These are phyloP conservation scores for Cercocebus atys DNA, from an alignment of 2,113 vertebrate species.

Conservation along the genomic window DNA sequence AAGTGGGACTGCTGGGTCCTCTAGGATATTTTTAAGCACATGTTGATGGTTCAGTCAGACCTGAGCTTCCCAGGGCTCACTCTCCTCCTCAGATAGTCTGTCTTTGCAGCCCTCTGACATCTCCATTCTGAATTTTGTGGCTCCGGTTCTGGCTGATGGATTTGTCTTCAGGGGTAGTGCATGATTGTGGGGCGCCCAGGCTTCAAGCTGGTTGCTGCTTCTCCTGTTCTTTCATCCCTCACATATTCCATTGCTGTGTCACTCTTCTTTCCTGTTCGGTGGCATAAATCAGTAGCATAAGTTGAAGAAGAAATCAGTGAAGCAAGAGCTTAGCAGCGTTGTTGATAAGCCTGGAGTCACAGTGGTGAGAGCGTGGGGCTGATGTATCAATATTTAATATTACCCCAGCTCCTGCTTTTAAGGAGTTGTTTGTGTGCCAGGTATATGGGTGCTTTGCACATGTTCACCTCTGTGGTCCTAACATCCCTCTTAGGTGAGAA, in stretches of 20 bases:
- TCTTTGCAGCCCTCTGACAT: accelerated
- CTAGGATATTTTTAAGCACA: neutral
- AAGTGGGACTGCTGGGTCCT: neutral
- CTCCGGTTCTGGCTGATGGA: neutral
- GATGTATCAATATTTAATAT: no score
- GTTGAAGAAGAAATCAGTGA: neutral
- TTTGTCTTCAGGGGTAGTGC: neutral
- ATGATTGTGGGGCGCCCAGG: neutral
- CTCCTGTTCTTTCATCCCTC: neutral
- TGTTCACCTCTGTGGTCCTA: neutral
- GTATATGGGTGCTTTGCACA: accelerated
- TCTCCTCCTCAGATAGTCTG: neutral
- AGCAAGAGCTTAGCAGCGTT: accelerated
- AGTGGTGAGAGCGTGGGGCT: accelerated
- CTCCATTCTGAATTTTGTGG: neutral
- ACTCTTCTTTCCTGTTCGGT: neutral
- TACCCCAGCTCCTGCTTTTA: accelerated
- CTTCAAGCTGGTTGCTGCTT: neutral
- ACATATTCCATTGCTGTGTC: accelerated
- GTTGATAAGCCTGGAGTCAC: accelerated
- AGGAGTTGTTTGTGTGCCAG: no score
- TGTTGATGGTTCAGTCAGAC: neutral
- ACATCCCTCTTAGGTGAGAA: neutral
- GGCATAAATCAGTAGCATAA: neutral
- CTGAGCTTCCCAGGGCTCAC: neutral